Conservation (phyloP, 2,797 vertebrate species). For the Macrochelys suwanniensis region DNA sequence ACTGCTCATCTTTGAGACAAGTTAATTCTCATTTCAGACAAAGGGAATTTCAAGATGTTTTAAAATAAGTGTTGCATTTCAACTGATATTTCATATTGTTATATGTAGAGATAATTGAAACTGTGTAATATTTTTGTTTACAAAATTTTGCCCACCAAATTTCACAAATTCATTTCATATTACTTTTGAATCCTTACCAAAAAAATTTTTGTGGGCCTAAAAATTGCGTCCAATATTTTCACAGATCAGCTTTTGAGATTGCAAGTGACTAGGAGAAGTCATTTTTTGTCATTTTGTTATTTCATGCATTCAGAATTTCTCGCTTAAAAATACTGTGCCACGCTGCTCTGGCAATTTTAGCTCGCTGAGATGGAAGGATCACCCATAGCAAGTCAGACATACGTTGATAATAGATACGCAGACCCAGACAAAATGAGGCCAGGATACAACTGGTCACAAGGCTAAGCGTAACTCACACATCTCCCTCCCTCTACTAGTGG, state of each 20-base stretch:
- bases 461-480: neutral
- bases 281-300: neutral
- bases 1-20: neutral
- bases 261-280: neutral
- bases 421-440: neutral
- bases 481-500: neutral
- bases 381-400: accelerated
- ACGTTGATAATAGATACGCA: accelerated
- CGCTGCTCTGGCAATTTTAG: neutral
- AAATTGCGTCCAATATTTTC: neutral
- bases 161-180: accelerated
- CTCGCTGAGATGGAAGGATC: accelerated
- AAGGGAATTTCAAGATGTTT: neutral
- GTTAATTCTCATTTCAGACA: accelerated
- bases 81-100: accelerated
- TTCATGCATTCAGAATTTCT: neutral
- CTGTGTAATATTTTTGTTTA: neutral
- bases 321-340: accelerated
- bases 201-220: accelerated
- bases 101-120: neutral
- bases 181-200: accelerated
- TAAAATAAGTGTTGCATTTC: neutral
- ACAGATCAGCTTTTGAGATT: neutral
- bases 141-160: neutral
- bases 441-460: neutral